Evolutionary conservation across 2,113 vertebrate genomes (phyloP), one percentile per base, ranked within the genome.

Genomic region (Labrus mixtus): DNA sequence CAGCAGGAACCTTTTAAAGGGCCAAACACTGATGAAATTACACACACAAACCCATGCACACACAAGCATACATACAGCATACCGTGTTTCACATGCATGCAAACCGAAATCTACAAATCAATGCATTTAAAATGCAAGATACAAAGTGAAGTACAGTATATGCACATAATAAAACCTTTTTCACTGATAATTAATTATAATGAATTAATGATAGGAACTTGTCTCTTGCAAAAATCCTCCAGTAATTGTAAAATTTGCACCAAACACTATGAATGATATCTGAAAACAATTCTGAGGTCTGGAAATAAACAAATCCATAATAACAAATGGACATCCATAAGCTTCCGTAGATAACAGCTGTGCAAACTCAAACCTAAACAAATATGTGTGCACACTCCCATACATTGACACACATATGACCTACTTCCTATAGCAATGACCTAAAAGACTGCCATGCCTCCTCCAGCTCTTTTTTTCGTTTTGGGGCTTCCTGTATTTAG

Each of bases 1-100:
- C 89, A 36, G 89, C 91, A 90, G 90, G 87, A 93, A 88, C 85
- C 90, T 92, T 91, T 94, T 94, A 94, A 95, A 93, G 93, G 90
- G 91, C 87, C 92, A 90, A 92, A 83, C 87, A 73, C 83, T 78
- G 77, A 87, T 83, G 65, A 87, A 87, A 83, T 19, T 64, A 72
- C 70, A 88, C 57, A 70, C 58, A 68, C 65, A 67, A 41, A 54
- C 48, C 16, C 58, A 37, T 48, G 43, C 73, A 55, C 68, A 74
- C 51, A 72, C 73, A 68, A 64, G 45, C 53, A 79, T 57, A 3
- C 64, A 69, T 60, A 48, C 46, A 48, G 23, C 50, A 68, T 54
- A 64, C 11, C 61, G 17, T 57, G 12, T 17, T 8, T 36, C 55
- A 58, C 43, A 48, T 17, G 8, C 56, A 56, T 23, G 56, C 62